Base-by-base conservation (phyloP, 2,113 vertebrate species). In the Lepus timidus region DNA sequence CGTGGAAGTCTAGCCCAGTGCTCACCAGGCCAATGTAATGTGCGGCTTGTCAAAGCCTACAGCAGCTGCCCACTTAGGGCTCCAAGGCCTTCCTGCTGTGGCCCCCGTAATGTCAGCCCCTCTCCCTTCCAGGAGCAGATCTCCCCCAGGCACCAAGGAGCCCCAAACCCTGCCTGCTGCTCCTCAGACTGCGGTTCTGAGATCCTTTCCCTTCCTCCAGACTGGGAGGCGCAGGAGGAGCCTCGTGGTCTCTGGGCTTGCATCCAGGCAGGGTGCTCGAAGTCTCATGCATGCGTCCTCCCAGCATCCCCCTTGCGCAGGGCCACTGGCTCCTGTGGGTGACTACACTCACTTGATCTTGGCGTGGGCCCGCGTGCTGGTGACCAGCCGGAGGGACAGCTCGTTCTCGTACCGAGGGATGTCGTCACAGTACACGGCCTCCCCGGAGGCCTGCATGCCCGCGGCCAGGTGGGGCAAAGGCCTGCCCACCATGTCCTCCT, bases 361-460 rank as follows among this genome's bases (percentile, higher is more conserved):
- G 62, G 99, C 99, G 0, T 99, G 99, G 17, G 99, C 99, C 96
- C 98, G 98, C 90, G 98, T 99, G 98, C 99, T 99, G 97, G 99
- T 99, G 95, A 99, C 98, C 39, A 99, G 98, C 0, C 98, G 98
- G 71, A 99, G 97, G 94, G 98, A 99, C 6, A 99, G 98, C 97
- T 99, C 99, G 0, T 99, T 99, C 95, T 99, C 98, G 0, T 98
- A 99, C 91, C 96, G 97, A 61, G 99, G 99, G n/a, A 99, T 98
- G 94, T 99, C 99, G 0, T 99, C 99, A 0, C 99, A 99, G 98
- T 99, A 99, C 75, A 99, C 93, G 0, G 99, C 99, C 95, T 99
- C 99, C 7, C 99, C 99, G 0, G 99, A 99, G 5, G 99, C 99
- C 96, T 99, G 99, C 96, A 99, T 99, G 97, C 98, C 76, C 0